Evolutionary conservation across 2,888 invertebrate genomes (phyloP).

Genomic region (Homarus gammarus): DNA sequence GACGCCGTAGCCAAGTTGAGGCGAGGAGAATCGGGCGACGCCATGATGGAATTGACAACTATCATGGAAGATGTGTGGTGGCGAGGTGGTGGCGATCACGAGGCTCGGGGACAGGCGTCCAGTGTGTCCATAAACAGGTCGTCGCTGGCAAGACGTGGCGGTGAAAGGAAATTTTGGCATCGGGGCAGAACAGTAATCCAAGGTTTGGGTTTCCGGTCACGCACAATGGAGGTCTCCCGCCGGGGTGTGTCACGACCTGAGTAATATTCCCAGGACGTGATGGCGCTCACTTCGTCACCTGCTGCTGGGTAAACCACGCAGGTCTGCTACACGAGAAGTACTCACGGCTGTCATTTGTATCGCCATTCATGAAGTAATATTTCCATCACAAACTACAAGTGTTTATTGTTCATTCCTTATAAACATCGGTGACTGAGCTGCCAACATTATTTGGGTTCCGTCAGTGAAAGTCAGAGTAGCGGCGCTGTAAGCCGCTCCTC

Average conservation of each 20-base stretch:
- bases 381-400: no score
- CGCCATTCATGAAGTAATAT: background rate
- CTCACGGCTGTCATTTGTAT: background rate
- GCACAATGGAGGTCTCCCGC: background rate
- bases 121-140: background rate
- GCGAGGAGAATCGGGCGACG: conserved; percentile 17
- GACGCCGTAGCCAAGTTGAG: conserved; percentile 34
- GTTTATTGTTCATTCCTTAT: no score
- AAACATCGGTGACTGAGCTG: no score
- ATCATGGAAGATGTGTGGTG: conserved; percentile 11
- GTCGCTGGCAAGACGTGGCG: background rate
- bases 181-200: background rate
- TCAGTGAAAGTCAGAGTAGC: no score
- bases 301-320: background rate
- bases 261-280: background rate
- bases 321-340: no score
- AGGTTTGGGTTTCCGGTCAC: background rate
- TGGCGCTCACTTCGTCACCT: background rate
- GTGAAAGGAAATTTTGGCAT: background rate
- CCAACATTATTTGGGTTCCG: no score
- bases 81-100: background rate
- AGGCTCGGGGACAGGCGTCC: background rate
- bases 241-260: background rate
- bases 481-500: no score
- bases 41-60: conserved; percentile 45